Base-by-base conservation (phyloP, 2,888 invertebrate species). In the Octonoba sinensis region DNA sequence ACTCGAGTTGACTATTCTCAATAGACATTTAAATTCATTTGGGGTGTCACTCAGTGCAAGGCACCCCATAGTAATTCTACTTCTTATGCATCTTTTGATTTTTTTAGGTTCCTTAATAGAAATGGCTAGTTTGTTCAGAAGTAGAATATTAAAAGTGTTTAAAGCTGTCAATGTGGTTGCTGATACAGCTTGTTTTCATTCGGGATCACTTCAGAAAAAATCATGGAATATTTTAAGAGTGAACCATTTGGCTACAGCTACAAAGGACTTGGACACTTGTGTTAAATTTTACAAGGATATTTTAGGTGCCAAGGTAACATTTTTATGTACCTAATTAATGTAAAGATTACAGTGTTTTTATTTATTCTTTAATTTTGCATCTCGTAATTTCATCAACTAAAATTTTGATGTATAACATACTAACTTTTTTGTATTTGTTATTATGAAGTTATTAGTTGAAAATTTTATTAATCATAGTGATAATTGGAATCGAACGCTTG, bases 161-260 rank as follows among this genome's bases (percentile, higher is more conserved):
- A 36, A 62, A 24, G 11, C 22, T 1, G 6, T n/a, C 8, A 62
- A 13, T 18, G 0, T 27, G 13, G 15, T 16, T 8, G 3, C n/a
- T 36, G 16, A 18, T 3, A n/a, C 20, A 57, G n/a, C 22, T 44
- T 62, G 44, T 16, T 18, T 8, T 62, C 46, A 46, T 20, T 16
- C 3, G 20, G n/a, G 44, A 3, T 62, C 24, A 6, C n/a, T 74
- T 59, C 56, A 56, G 20, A 72, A 79, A 44, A 75, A 83, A 56
- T 71, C 87, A 0, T 87, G 88, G 86, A 88, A 89, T 71, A 85
- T 92, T 54, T 91, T 91, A 12, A 89, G 88, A 84, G 87, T 92
- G 15, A 92, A 92, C 86, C 91, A 92, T 87, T 90, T 92, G 18
- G 91, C 92, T 36, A 90, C 92, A 81, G 91, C 91, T 54, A 90